phyloP scores from a whole-genome alignment of 2,797 vertebrate genomes.

The Chelidonichthys spinosus region DNA sequence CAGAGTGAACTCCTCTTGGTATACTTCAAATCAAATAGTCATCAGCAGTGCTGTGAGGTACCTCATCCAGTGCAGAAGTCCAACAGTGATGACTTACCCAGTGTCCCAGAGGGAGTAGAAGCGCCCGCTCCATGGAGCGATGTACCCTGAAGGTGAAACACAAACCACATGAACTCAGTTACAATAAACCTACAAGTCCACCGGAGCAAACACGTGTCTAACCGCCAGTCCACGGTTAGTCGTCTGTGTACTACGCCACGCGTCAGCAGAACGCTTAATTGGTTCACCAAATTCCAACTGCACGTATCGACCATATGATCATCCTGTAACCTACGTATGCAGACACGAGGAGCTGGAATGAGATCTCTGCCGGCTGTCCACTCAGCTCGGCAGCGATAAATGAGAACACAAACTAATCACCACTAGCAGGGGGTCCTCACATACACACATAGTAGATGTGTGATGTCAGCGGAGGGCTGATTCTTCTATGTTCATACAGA shows the following conservation, averaged over 20 bases:
- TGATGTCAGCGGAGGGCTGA: not conserved
- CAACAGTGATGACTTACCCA: slow-evolving; percentile 85
- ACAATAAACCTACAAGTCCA: not conserved
- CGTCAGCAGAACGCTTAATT: slow-evolving; percentile 7
- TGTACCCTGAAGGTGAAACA: slow-evolving; percentile 88
- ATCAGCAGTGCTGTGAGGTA: not conserved
- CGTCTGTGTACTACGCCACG: slow-evolving; percentile 6
- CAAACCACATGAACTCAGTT: slow-evolving; percentile 13
- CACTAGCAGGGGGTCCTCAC: not conserved
- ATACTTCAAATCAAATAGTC: not conserved
- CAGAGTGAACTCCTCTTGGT: not conserved
- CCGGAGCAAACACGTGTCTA: slow-evolving; percentile 22
- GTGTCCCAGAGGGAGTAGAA: slow-evolving; percentile 99
- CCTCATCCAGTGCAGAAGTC: not conserved
- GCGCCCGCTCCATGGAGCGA: slow-evolving; percentile 97
- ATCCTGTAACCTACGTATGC: slow-evolving; percentile 19
- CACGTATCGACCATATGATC: slow-evolving; percentile 29
- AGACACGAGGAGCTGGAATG: slow-evolving; percentile 48
- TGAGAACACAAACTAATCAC: slow-evolving; percentile 50
- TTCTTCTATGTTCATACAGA: not conserved
- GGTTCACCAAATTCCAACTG: not conserved
- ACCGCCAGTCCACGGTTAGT: not conserved
- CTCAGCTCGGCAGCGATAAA: slow-evolving; percentile 45
- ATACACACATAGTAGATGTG: not conserved
- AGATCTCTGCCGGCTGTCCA: slow-evolving; percentile 44